Conservation (phyloP, 2,888 invertebrate genomes). For the Noctua comes region DNA sequence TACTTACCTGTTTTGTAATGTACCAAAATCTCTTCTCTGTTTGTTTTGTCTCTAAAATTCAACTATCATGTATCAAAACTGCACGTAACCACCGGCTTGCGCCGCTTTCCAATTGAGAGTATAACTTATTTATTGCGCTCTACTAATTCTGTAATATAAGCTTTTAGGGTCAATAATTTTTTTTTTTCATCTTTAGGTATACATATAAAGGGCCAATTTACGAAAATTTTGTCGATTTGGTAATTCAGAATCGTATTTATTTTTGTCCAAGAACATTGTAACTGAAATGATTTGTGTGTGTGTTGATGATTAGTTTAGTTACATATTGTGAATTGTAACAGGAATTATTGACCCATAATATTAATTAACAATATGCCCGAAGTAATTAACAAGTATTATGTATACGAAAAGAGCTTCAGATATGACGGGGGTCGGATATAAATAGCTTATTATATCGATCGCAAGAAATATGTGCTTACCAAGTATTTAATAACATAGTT, state of each 20-base stretch:
- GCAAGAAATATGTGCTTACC: slow-evolving; percentile 49
- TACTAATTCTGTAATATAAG: slow-evolving; percentile 56
- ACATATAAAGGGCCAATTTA: not conserved
- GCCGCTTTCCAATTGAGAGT: slow-evolving; percentile 42
- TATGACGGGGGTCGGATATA: not conserved
- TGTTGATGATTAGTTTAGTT: not conserved
- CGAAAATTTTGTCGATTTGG: too few relatives aligned
- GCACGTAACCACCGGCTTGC: slow-evolving; percentile 34
- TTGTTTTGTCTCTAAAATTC: slow-evolving; percentile 44
- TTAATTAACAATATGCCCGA: slow-evolving; percentile 17
- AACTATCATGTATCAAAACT: slow-evolving; percentile 51
- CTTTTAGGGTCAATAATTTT: slow-evolving; percentile 57
- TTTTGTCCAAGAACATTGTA: not conserved
- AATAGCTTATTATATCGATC: slow-evolving; percentile 30
- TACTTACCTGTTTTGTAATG: not conserved
- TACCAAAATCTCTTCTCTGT: not conserved
- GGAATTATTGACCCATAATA: slow-evolving; percentile 53
- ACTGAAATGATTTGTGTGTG: not conserved
- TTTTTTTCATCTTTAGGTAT: not conserved
- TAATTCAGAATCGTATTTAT: not conserved
- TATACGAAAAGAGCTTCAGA: slow-evolving; percentile 28
- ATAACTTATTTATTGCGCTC: slow-evolving; percentile 50
- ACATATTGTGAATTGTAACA: not conserved
- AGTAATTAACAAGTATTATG: slow-evolving; percentile 36
- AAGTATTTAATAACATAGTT: slow-evolving; percentile 41